These are phyloP conservation scores for Leptinotarsa peninsularis DNA, from an alignment of 2,888 invertebrate species.

Conservation along the genomic window DNA sequence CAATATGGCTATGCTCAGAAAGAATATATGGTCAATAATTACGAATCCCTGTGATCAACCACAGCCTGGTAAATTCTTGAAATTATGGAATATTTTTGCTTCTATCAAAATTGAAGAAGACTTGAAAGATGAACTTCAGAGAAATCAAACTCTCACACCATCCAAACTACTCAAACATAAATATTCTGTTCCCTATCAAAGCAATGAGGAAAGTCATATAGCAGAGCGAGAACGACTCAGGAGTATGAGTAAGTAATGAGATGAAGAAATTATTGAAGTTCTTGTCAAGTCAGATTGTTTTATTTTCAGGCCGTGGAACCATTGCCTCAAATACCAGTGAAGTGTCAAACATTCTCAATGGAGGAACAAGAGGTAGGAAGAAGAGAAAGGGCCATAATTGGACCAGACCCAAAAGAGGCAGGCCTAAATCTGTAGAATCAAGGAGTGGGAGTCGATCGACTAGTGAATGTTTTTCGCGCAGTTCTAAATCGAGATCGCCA, in stretches of 20 bases:
- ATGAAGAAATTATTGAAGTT: background rate
- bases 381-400: constrained; percentile 34
- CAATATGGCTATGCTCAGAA: constrained; percentile 46
- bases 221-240: constrained; percentile 31
- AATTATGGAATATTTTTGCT: constrained; percentile 44
- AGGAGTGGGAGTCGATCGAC: background rate
- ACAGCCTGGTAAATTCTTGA: constrained; percentile 43
- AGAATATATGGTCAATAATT: constrained; percentile 45
- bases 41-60: constrained; percentile 36
- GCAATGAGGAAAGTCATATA: constrained; percentile 32
- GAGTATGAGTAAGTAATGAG: constrained; percentile 37
- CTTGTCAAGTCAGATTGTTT: background rate
- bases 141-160: constrained; percentile 35
- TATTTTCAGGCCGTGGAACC: constrained; percentile 29
- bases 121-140: constrained; percentile 25
- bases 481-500: constrained; percentile 15
- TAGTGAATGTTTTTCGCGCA: constrained; percentile 18
- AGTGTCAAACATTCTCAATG: constrained; percentile 22
- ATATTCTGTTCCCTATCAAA: constrained; percentile 37
- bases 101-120: constrained; percentile 40
- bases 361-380: background rate
- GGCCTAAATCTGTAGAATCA: constrained; percentile 24
- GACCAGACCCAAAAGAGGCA: constrained; percentile 26
- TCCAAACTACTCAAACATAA: constrained; percentile 27
- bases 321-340: constrained; percentile 30